These are phyloP conservation scores for Myotis brandtii DNA, from an alignment of 2,113 vertebrate species.

Conservation along the genomic window DNA sequence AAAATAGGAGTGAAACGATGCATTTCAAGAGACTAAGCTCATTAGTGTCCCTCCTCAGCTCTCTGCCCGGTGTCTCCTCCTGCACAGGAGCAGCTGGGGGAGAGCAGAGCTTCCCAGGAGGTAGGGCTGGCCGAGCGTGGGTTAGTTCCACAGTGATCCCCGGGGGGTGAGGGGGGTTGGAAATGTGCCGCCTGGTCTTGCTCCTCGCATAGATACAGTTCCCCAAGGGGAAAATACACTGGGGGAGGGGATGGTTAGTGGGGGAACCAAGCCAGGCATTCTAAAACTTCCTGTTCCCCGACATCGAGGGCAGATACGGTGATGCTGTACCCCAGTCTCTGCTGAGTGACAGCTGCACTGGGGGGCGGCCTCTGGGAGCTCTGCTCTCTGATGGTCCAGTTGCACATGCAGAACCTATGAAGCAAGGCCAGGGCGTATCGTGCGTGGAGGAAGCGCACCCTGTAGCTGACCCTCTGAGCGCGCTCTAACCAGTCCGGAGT, in stretches of 20 bases:
- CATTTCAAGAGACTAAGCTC: neutral
- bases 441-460: neutral
- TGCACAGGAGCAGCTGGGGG: too few relatives aligned
- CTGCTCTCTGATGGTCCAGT: neutral
- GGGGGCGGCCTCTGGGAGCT: neutral
- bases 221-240: neutral
- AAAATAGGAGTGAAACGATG: rapidly evolving
- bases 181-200: rapidly evolving
- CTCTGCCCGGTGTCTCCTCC: neutral
- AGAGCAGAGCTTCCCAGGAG: neutral
- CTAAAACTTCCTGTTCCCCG: neutral
- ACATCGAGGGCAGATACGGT: neutral
- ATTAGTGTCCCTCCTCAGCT: rapidly evolving
- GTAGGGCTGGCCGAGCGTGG: rapidly evolving
- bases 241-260: neutral
- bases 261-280: neutral
- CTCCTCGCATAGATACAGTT: rapidly evolving
- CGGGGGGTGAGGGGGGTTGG: rapidly evolving
- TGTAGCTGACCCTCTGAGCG: rapidly evolving
- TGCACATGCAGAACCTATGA: rapidly evolving
- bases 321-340: rapidly evolving
- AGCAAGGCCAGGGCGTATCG: too few relatives aligned
- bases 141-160: neutral
- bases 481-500: rapidly evolving
- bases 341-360: rapidly evolving